phyloP scores from a whole-genome alignment of 2,797 vertebrate genomes.

The Pseudotriccus pelzelni region DNA sequence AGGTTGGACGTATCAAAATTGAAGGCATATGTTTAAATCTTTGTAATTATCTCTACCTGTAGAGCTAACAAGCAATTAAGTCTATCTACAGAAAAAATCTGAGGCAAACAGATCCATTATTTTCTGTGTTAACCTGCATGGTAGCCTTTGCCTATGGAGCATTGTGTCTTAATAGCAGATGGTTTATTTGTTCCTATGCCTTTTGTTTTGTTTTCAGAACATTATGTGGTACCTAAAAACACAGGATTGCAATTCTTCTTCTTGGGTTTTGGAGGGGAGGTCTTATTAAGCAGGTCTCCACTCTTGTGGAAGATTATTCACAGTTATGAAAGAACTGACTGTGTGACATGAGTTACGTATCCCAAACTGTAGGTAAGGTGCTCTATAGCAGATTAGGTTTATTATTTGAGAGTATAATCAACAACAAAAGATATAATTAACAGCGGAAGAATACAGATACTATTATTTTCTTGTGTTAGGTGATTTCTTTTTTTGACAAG shows the following conservation, averaged over 20 bases:
- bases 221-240: background rate
- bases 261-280: background rate
- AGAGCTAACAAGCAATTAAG: background rate
- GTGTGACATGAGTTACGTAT: background rate
- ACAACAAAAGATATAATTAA: background rate
- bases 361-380: background rate
- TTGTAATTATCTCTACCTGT: background rate
- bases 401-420: background rate
- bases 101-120: background rate
- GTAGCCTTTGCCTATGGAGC: background rate
- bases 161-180: background rate
- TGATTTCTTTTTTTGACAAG: background rate
- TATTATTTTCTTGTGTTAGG: background rate
- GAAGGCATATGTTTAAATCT: background rate
- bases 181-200: background rate
- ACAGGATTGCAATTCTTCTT: background rate
- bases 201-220: background rate
- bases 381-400: background rate
- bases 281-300: constrained; percentile 3
- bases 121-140: background rate
- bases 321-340: background rate
- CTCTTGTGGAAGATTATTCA: background rate
- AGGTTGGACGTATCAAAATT: background rate
- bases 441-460: background rate
- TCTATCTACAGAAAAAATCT: background rate